Base-by-base conservation (phyloP, 2,797 vertebrate species). In the Danio kyathit region DNA sequence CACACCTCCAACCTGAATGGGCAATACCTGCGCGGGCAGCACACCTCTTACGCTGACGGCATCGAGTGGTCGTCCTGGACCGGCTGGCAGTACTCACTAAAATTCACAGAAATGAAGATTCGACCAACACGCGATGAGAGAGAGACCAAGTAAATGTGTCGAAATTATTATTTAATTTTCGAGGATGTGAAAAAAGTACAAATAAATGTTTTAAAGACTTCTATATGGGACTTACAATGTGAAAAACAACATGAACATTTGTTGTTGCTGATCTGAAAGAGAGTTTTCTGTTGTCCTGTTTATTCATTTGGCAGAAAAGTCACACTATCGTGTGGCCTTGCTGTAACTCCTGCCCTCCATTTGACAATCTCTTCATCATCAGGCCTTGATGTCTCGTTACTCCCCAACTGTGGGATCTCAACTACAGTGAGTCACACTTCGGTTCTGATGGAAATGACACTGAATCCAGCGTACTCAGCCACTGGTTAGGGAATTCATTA, bases 11-110 rank as follows among this genome's bases (percentile, higher is more conserved):
- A 99, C 95, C 96, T 99, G 73, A 99, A 99, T 0, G 98, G 98
- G 69, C 97, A 99, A 88, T 99, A 99, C 92, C 94, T 99, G 85
- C 95, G 92, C 1, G 98, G 98, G 6, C 95, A 98, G 80, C 98
- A 99, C 88, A 95, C 96, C 81, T 99, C 98, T 86, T 99, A 99
- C 0, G 98, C 98, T 0, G 97, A 99, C 0, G 98, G 98, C 75
- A 94, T 99, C 8, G 98, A 99, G 92, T 99, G 98, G 98, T 98
- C 98, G 67, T 97, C 97, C 77, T 99, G 97, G 98, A 99, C 98
- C 0, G 98, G 98, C 80, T 99, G 98, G 98, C 97, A 98, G 90
- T 99, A 99, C 82, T 99, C 98, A 0, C 96, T 99, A 85, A 99
- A 98, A 88, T 99, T 97, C 92, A 95, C 97, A 0, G 98, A 99